Evolutionary conservation across 37 sponge, comb jelly and placozoan species (phyloP), one percentile per base, ranked within the genome.

Genomic region (Petrosia ficiformis): DNA sequence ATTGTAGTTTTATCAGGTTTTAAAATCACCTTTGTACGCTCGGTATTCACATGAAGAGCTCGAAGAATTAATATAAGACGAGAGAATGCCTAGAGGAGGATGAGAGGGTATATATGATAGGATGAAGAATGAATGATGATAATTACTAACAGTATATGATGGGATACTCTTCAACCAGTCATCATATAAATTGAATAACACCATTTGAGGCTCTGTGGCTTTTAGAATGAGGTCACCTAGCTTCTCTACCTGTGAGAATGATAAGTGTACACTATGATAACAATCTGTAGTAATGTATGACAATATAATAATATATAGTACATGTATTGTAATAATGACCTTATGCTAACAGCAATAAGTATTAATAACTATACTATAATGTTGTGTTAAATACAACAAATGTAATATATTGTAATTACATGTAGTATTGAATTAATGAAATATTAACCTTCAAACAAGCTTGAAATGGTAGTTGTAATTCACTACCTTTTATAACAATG

Each of bases 161-260:
- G 99, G 95, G 81, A 98, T 95, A 71, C 82, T 95, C 80, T 98
- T 98, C 84, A 98, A 85, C 99, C 99, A 98, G 67, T 98, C 99
- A 67, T 98, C 99, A 57, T 98, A 98, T 54, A 98, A 72, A 43
- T 98, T 98, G 85, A 98, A 98, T 67, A 98, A 88, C 0, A 98
- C 99, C 99, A 98, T 98, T 84, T 98, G 99, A 33, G 99, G 99
- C 70, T 98, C 99, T 24, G 91, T 98, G 70, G 99, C 99, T 74
- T 96, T 93, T 39, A 98, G 72, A 39, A 98, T 98, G 31, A 98
- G 82, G 73, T 98, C 99, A 41, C 99, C 99, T 35, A 98, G 63
- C 79, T 98, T 98, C 88, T 98, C 99, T 33, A 96, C 94, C 89
- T 88, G 65, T 8, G 37, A 63, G 14, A 26, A 26, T 19, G 30